Percentiles rank a stretch among this genome's conserved stretches.
Evolutionary conservation across 2,113 vertebrate genomes (phyloP).

Genomic region (Coptodon bakossiorum): DNA sequence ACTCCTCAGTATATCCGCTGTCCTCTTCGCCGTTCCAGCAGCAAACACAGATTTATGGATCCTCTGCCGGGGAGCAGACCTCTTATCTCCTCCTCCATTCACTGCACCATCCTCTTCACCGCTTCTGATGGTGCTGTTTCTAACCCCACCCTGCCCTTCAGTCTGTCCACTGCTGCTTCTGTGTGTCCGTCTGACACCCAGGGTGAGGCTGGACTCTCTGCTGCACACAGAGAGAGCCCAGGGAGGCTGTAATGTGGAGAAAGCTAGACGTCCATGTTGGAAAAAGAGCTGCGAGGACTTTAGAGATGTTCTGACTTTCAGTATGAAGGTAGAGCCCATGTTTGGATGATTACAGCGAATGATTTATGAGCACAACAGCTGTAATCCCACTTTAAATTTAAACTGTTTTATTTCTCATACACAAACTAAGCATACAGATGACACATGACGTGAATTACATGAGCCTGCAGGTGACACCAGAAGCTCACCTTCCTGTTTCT

Average conservation of each 20-base stretch:
- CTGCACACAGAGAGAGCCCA: conserved; percentile 22
- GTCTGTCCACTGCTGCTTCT: neutral
- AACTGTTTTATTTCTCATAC: neutral
- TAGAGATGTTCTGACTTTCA: conserved; percentile 19
- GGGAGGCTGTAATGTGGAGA: neutral
- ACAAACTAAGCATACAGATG: neutral
- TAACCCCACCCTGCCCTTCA: neutral
- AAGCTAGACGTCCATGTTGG: neutral
- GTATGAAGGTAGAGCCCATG: conserved; percentile 47
- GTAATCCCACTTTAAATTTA: neutral
- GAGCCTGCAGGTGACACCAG: neutral
- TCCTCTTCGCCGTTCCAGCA: conserved; percentile 76
- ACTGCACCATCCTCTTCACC: neutral
- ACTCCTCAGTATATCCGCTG: conserved; percentile 39
- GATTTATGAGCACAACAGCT: neutral
- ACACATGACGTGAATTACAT: neutral
- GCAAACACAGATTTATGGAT: conserved; percentile 71
- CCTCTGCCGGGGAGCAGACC: neutral
- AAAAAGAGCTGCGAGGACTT: conserved; percentile 1
- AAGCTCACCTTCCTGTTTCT: neutral
- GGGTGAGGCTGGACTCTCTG: neutral
- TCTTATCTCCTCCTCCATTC: neutral
- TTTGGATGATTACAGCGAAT: neutral
- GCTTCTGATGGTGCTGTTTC: neutral
- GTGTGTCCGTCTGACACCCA: neutral